Base-by-base conservation (phyloP, 2,113 vertebrate genomes). In the Steatornis caripensis region DNA sequence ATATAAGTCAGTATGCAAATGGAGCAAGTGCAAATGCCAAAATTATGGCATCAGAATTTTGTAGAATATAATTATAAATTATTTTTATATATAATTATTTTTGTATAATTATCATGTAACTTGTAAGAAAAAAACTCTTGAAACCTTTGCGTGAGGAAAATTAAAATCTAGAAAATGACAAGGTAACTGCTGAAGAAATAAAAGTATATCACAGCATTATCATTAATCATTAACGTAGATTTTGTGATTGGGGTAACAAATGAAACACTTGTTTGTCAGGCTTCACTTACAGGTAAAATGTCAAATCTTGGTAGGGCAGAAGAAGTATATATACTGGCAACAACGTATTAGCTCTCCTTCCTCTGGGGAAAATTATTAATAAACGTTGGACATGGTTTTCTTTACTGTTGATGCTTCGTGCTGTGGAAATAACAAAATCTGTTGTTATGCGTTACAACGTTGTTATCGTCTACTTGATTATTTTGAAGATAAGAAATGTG, bases 1-100 rank as follows among this genome's bases (percentile, higher is more conserved):
- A 86, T 53, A 19, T 12, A 95, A 94, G 89, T 26, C 83, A 80
- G 22, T 45, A 93, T 74, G 89, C 76, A 90, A 93, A 97, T 80
- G 49, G 68, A 70, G 51, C 51, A 46, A 86, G 19, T 41, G 46
- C 46, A 70, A 90, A 58, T 10, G 12, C 58, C 89, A 29, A 45
- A 62, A 80, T 62, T 39, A 57, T 34, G 17, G 24, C 83, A 89
- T 74, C 89, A 66, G 54, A 90, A 77, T 92, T 86, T 69, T 89
- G 48, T 57, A 66, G 79, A 66, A 45, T 84, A 5, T 54, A 77
- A 84, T 86, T 89, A 21, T 41, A 53, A 88, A 80, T n/a, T 53
- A 57, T 77, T 92, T 81, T 62, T 45, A 5, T 65, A 68, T 70
- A 58, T 23, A 20, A 78, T 91, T 93, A 58, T 84, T 81, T 87